Evolutionary conservation across 2,888 invertebrate species (phyloP).

Genomic region (Papilio demoleus): DNA sequence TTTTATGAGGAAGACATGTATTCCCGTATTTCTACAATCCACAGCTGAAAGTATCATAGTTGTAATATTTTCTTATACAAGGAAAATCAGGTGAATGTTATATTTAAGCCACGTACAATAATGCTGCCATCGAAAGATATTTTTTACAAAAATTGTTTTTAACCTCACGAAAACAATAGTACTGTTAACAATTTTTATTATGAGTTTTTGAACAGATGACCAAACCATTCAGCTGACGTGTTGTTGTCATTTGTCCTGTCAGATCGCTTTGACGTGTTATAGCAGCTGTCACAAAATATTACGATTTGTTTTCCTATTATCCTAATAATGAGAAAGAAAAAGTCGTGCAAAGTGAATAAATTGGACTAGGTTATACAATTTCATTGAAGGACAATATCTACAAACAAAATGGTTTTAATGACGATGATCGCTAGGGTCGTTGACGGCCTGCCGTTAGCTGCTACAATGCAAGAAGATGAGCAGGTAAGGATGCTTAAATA

Average conservation of each 20-base stretch:
- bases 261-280: slow-evolving; percentile 69
- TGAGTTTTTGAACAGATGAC: slow-evolving; percentile 22
- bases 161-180: no score
- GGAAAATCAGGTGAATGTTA: no score
- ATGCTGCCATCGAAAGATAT: no score
- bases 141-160: no score
- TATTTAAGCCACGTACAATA: no score
- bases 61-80: no score
- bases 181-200: neutral
- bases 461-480: slow-evolving; percentile 99
- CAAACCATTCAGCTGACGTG: slow-evolving; percentile 60
- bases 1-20: no score
- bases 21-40: no score
- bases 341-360: slow-evolving; percentile 54
- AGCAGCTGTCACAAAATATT: slow-evolving; percentile 59
- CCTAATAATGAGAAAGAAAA: slow-evolving; percentile 72
- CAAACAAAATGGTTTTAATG: slow-evolving; percentile 93
- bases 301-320: slow-evolving; percentile 56
- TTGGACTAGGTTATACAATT: slow-evolving; percentile 50
- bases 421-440: slow-evolving; percentile 98
- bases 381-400: slow-evolving; percentile 53
- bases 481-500: slow-evolving; percentile 85
- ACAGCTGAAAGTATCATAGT: no score
- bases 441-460: slow-evolving; percentile 97
- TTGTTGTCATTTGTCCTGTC: slow-evolving; percentile 68